Percentiles rank a stretch among this genome's conserved stretches.
Evolutionary conservation across 2,797 vertebrate species (phyloP).

Genomic region (Silurus aristotelis): DNA sequence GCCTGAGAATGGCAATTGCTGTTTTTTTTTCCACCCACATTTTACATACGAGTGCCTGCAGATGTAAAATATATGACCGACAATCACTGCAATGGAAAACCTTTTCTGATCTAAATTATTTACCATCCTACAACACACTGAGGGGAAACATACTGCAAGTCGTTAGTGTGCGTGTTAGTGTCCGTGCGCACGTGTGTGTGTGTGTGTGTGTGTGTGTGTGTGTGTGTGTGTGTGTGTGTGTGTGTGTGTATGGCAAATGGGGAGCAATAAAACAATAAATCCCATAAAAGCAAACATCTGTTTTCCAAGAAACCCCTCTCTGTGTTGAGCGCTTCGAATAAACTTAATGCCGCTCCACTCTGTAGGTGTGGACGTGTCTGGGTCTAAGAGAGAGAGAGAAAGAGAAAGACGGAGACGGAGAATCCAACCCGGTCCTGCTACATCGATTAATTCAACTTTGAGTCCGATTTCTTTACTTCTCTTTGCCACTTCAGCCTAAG

Average conservation of each 20-base stretch:
- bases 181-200: neutral
- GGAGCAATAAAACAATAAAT: neutral
- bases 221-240: constrained; percentile 10
- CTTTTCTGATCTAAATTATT: constrained; percentile 32
- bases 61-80: neutral
- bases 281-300: constrained; percentile 8
- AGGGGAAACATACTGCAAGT: neutral
- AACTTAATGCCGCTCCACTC: neutral
- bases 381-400: neutral
- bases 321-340: neutral
- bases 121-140: constrained; percentile 34
- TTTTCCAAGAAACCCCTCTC: constrained; percentile 4
- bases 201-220: neutral
- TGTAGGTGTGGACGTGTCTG: neutral
- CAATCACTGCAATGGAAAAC: constrained; percentile 24
- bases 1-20: constrained; percentile 39
- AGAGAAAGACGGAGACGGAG: neutral
- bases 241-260: neutral
- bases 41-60: neutral
- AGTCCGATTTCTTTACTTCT: neutral
- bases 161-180: neutral
- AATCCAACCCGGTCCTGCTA: neutral
- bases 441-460: neutral
- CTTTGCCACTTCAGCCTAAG: neutral
- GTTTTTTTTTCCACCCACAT: neutral